Evolutionary conservation across 2,797 vertebrate species (phyloP), one percentile per base, ranked within the genome.

Genomic region (Ctenosaura bakeri): DNA sequence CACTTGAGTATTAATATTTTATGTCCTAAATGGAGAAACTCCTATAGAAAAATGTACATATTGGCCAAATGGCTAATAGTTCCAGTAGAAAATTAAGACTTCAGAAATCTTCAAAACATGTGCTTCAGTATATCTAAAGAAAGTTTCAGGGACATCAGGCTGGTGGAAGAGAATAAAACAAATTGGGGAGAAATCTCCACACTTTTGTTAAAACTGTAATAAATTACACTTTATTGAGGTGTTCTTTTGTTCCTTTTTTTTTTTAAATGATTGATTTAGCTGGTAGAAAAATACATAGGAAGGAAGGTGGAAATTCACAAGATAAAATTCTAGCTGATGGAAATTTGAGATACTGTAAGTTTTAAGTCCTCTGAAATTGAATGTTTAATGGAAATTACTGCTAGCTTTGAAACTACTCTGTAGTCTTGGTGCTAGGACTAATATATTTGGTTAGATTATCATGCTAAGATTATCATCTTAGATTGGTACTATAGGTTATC

Each of bases 261-360:
- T 52, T 79, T 52, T 24, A 87, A n/a, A 50, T 6, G 3, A 42
- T 38, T n/a, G 83, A 86, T 92, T 93, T 76, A 88, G 94, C 22
- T 4, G 81, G 81, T 87, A 69, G 90, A 92, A 91, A 90, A 81
- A 77, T 92, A 84, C 92, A 85, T 92, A 89, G 42, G n/a, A 85
- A 94, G 93, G 95, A 89, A 89, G 90, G 90, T 79, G 83, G 91
- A 88, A 91, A 83, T n/a, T 89, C 89, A n/a, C 77, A 87, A 90
- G 89, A 85, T 92, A 91, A 89, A 69, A 93, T 94, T 95, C 85
- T 95, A 91, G 89, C 84, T 91, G 89, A 88, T 14, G 0, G 42
- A 62, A 87, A 90, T 94, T 95, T 64, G 90, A 94, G 88, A 92
- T 78, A 54, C 13, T 94, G 38, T 1, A 32, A 71, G 7, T 86